Evolutionary conservation across 1,140 invertebrate species (phyloP), one percentile per base, ranked within the genome.

Genomic region (Panulirus ornatus): DNA sequence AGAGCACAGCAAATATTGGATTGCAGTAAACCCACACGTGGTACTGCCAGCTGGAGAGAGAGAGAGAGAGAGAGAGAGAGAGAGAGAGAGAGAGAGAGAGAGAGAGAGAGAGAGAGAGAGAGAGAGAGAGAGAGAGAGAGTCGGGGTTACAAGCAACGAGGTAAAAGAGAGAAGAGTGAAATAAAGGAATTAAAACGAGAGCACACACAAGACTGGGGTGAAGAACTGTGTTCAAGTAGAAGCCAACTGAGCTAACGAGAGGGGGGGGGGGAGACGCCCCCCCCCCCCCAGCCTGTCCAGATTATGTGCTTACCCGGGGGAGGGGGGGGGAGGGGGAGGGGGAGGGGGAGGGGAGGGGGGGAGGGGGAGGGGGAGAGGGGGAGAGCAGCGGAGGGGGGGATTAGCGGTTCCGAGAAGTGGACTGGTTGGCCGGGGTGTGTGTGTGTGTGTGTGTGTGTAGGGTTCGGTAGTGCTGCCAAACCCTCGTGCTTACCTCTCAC

Each of bases 101-200:
- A 73, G 30, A 58, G 54, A 70, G 66, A 70, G 9, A 70, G n/a
- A 70, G 66, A 44, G 8, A 76, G 73, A 42, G 73, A 30, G 8
- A 44, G 73, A 30, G 38, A 30, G 73, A 76, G 73, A 6, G n/a
- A 73, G 70, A 34, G 70, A 70, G 5, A 22, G 70, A 73, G 70
- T 14, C 16, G 19, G 44, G 44, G 44, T 47, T 5, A 73, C 5
- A 30, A 30, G 71, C 8, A 76, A 76, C 38, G 73, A 30, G n/a
- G 73, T n/a, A 76, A 42, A 0, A 6, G 14, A 22, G 1, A 8
- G 38, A 44, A 6, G 38, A 22, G n/a, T 1, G 5, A 76, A n/a
- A n/a, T 38, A n/a, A 8, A 42, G 27, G 19, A 19, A 30, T 16
- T 3, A 34, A 9, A 36, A 8, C 14, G n/a, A 38, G 34, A 38